phyloP scores from a whole-genome alignment of 2,113 vertebrate species.

The Cebidichthys violaceus region DNA sequence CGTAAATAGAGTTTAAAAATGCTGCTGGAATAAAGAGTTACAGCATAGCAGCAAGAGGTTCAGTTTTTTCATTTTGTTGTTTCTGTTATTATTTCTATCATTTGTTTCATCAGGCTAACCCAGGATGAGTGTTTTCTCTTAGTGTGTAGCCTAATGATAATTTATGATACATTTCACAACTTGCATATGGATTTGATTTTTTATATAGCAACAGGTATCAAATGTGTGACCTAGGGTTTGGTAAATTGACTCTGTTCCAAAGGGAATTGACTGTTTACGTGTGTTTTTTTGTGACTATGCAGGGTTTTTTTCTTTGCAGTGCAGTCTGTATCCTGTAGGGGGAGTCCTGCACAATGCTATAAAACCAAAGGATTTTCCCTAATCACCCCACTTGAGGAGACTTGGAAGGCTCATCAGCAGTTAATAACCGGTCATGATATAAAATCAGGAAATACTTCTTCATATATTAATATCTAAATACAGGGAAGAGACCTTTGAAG shows the following conservation, averaged over 20 bases:
- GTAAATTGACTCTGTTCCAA: not conserved
- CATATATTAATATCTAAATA: conserved; percentile 14
- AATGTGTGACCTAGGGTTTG: not conserved
- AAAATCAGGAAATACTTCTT: conserved; percentile 21
- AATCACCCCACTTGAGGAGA: not conserved
- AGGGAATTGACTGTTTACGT: not conserved
- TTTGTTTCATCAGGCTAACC: not conserved
- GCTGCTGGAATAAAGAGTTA: not conserved
- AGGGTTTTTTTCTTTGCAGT: conserved; percentile 13
- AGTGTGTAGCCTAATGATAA: not conserved
- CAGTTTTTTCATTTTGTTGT: not conserved
- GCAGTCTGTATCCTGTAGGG: conserved; percentile 63
- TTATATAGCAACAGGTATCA: not conserved
- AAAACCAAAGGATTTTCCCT: not conserved
- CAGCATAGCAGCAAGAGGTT: not conserved
- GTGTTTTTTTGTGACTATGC: not conserved
- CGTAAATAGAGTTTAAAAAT: not conserved
- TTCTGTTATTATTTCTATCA: not conserved
- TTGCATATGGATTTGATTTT: not conserved
- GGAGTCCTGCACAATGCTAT: conserved; percentile 70
- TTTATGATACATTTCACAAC: not conserved
- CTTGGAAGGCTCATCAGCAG: conserved; percentile 21
- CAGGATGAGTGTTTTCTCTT: not conserved
- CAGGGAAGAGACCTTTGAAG: conserved; percentile 2
- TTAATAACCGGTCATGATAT: conserved; percentile 11